Evolutionary conservation across 2,888 invertebrate genomes (phyloP).

Genomic region (Trachelus iudaicus): DNA sequence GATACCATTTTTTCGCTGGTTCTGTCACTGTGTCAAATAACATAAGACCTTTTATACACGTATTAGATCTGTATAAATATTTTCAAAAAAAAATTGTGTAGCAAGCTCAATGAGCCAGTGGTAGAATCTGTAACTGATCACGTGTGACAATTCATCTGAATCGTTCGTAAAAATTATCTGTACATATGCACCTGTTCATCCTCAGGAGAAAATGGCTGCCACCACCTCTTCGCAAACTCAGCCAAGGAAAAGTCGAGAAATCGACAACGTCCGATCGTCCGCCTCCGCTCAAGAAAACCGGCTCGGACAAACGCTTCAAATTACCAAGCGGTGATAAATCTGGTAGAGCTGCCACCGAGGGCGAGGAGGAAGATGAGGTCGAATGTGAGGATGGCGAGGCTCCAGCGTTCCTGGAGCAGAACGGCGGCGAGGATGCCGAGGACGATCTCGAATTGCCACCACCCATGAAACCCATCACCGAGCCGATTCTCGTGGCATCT

Average conservation of each 20-base stretch:
- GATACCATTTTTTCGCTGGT: background rate
- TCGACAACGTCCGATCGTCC: slow-evolving; percentile 65
- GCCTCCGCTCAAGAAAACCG: slow-evolving; percentile 79
- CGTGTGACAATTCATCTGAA: background rate
- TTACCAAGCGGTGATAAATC: slow-evolving; percentile 66
- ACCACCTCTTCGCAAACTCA: slow-evolving; percentile 86
- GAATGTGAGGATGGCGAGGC: slow-evolving; percentile 51
- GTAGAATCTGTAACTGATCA: background rate
- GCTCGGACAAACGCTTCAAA: slow-evolving; percentile 87
- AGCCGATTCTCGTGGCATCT: slow-evolving; percentile 68
- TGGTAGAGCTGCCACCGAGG: slow-evolving; percentile 52
- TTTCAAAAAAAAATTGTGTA: background rate
- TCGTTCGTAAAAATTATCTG: background rate
- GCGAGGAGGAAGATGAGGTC: slow-evolving; percentile 65
- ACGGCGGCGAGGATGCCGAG: slow-evolving; percentile 78
- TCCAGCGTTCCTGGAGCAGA: slow-evolving; percentile 64
- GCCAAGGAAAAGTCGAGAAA: slow-evolving; percentile 89
- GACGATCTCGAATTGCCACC: slow-evolving; percentile 92
- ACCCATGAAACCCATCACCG: slow-evolving; percentile 95
- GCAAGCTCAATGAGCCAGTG: background rate
- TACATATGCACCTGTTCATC: slow-evolving; percentile 29
- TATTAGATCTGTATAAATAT: background rate
- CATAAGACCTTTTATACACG: background rate
- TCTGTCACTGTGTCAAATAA: background rate
- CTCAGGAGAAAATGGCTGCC: slow-evolving; percentile 90